A percentile compares a stretch with the other conserved stretches of the same genome.
These are phyloP conservation scores for Antedon bifida DNA, from an alignment of 35 echinoderm and acorn worm genomes.

Conservation along the genomic window DNA sequence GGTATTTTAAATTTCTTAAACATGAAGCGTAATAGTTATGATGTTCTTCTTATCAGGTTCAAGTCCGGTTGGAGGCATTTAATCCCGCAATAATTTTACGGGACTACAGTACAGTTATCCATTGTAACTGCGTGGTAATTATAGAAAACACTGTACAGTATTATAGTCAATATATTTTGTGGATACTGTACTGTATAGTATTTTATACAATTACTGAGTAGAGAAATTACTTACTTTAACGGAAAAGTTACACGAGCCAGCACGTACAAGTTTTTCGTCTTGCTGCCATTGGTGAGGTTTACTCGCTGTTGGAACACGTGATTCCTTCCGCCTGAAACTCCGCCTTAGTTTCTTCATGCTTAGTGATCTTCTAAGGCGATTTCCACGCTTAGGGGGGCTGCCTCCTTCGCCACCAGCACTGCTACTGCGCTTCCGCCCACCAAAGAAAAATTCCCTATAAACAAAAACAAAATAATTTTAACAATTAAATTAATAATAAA, in stretches of 20 bases:
- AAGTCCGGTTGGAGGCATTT: too few relatives aligned
- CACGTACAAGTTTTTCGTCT: conserved; percentile 87
- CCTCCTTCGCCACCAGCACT: not conserved
- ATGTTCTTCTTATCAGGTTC: too few relatives aligned
- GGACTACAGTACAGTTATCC: too few relatives aligned
- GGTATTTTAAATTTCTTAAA: too few relatives aligned
- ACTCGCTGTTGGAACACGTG: conserved; percentile 60
- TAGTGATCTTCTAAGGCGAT: conserved; percentile 51
- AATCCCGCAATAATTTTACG: too few relatives aligned
- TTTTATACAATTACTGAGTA: too few relatives aligned
- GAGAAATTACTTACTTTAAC: conserved; percentile 47
- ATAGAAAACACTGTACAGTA: too few relatives aligned
- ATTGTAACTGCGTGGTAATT: too few relatives aligned
- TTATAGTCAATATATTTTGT: too few relatives aligned
- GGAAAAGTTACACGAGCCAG: conserved; percentile 57
- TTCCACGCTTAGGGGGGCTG: conserved; percentile 35
- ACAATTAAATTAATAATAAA: too few relatives aligned
- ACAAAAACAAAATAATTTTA: not conserved
- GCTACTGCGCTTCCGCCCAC: conserved; percentile 26
- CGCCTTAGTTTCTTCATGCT: conserved; percentile 87
- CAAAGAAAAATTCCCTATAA: conserved; percentile 33
- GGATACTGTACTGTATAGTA: too few relatives aligned
- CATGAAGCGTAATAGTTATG: too few relatives aligned
- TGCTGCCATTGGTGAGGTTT: conserved; percentile 91
- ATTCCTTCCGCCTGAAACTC: conserved; percentile 72